Base-by-base conservation (phyloP, 2,113 vertebrate species). In the Hippocampus mohnikei region DNA sequence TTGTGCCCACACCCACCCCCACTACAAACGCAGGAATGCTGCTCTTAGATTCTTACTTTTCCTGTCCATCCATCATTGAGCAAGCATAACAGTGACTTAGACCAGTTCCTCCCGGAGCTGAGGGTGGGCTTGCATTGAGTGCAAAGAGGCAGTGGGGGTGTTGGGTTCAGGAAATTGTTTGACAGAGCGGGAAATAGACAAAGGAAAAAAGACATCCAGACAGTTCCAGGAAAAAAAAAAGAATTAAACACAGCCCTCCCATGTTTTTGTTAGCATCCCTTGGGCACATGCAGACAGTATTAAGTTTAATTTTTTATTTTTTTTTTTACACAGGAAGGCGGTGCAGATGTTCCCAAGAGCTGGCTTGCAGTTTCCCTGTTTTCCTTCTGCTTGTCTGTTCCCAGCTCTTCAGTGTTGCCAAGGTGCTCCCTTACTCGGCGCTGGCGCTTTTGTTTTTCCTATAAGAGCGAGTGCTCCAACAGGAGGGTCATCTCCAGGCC, bases 401-500 rank as follows among this genome's bases (percentile, higher is more conserved):
- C 79, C 50, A 68, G 80, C 81, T 84, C 84, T 81, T 78, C 80
- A 53, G 75, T 61, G 82, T 89, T 91, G 89, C 89, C 88, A 90
- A 88, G 88, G 81, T 74, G 81, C 88, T 90, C 83, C 83, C 84
- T 85, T 79, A 83, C 85, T 85, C 82, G 71, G 79, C 71, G 81
- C 88, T 80, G 80, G 81, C 78, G 81, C 81, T 87, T 87, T 87
- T 88, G 87, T 91, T 90, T 90, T 90, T 87, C 88, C 84, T 55
- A 65, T 87, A 85, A 84, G 85, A 86, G 81, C 81, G 78, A 82
- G 75, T 27, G 87, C 88, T 92, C 86, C 86, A 83, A 82, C 87
- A 85, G 91, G 86, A 91, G 91, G 91, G 91, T 92, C 91, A 92
- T 90, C 86, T 85, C 79, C 79, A 85, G 91, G 91, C 90, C 91